phyloP scores from a whole-genome alignment of 2,113 vertebrate genomes.

The Indicator maculatus region DNA sequence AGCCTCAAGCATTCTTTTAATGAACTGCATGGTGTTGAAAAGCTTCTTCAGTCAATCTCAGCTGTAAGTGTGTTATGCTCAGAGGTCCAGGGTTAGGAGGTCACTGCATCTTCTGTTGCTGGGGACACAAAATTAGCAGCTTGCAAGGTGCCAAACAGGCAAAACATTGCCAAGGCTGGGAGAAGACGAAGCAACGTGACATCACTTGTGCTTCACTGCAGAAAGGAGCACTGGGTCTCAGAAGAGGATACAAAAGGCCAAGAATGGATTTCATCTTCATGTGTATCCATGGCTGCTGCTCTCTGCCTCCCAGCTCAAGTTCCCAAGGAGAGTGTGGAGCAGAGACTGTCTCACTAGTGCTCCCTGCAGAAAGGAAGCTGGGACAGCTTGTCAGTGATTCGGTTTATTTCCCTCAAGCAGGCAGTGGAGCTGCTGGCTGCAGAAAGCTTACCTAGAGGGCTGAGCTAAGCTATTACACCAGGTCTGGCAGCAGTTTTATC shows the following conservation, averaged over 20 bases:
- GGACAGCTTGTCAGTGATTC: fast-evolving
- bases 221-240: neutral
- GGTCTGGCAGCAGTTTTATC: neutral
- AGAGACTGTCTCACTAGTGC: neutral
- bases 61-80: neutral
- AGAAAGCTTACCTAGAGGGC: neutral
- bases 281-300: neutral
- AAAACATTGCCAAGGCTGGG: neutral
- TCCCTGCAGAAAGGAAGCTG: neutral
- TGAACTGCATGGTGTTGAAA: neutral
- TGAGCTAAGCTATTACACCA: neutral
- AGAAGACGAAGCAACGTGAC: neutral
- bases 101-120: neutral
- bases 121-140: neutral
- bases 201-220: neutral
- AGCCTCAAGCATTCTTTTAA: neutral
- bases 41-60: neutral
- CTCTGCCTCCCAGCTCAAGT: neutral
- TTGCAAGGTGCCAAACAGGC: neutral
- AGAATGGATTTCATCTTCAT: neutral
- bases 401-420: neutral
- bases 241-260: neutral
- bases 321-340: neutral
- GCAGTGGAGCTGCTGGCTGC: neutral
- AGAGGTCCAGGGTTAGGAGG: neutral